phyloP scores from a whole-genome alignment of 2,797 vertebrate species.

The Hyperoplus immaculatus region DNA sequence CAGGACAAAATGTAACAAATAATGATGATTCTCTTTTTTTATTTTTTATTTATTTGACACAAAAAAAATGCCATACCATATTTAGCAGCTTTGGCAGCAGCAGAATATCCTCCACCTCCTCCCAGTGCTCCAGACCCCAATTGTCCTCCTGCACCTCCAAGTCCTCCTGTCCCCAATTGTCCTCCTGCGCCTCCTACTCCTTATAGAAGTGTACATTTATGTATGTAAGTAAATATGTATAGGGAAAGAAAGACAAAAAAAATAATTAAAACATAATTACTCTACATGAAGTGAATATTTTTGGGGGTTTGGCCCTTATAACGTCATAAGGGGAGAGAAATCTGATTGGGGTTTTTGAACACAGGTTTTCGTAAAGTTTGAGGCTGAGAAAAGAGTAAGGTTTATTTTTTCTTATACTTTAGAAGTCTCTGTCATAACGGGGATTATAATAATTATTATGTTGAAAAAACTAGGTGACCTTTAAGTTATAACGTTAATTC shows the following conservation, averaged over 20 bases:
- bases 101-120: slow-evolving; percentile 38
- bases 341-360: no score
- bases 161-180: slow-evolving; percentile 6
- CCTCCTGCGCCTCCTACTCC: slow-evolving; percentile 35
- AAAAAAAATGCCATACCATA: slow-evolving; percentile 34
- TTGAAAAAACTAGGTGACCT: no score
- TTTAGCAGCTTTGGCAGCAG: slow-evolving; percentile 66
- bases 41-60: slow-evolving; percentile 1
- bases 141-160: background rate
- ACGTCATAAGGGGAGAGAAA: no score
- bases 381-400: no score
- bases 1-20: background rate
- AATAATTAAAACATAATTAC: background rate
- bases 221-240: background rate
- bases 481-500: no score
- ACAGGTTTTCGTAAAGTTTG: no score
- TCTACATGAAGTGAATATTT: background rate
- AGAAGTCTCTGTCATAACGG: no score
- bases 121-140: background rate
- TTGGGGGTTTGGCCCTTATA: no score
- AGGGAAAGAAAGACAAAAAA: background rate
- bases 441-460: no score
- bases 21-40: background rate
- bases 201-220: background rate
- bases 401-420: no score